Percentiles rank a stretch among this genome's conserved stretches.
These are phyloP conservation scores for Triplophysa siluroides DNA, from an alignment of 2,113 vertebrate species.

Conservation along the genomic window DNA sequence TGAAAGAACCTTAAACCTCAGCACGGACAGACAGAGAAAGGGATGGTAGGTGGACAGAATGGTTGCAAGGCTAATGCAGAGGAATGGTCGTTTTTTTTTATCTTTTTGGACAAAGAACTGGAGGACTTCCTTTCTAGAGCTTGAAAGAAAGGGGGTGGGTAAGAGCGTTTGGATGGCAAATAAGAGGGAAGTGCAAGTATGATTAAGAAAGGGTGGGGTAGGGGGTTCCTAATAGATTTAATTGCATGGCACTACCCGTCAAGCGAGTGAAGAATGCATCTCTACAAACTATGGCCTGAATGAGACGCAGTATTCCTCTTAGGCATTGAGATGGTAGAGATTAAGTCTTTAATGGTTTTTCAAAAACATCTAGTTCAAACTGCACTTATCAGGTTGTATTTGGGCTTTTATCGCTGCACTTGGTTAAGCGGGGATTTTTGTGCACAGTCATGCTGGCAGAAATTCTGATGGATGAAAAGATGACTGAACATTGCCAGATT, in stretches of 20 bases:
- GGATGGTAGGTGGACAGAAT: slow-evolving; percentile 14
- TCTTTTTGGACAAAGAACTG: not conserved
- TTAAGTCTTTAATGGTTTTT: not conserved
- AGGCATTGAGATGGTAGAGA: not conserved
- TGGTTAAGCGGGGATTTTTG: not conserved
- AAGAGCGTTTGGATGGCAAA: not conserved
- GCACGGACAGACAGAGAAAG: not conserved
- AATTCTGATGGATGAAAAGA: not conserved
- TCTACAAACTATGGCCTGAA: not conserved
- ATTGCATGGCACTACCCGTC: not conserved
- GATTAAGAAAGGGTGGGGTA: not conserved
- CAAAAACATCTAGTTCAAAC: not conserved
- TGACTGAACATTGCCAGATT: not conserved
- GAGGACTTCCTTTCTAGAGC: slow-evolving; percentile 3
- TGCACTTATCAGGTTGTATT: slow-evolving; percentile 2
- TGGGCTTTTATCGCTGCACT: not conserved
- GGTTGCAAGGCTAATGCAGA: slow-evolving; percentile 8
- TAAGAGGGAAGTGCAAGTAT: slow-evolving; percentile 19
- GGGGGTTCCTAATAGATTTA: not conserved
- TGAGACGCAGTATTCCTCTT: not conserved
- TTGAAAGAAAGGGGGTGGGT: slow-evolving; percentile 5
- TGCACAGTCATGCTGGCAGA: not conserved
- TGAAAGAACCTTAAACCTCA: not conserved
- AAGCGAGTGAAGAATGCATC: not conserved
- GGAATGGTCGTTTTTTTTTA: slow-evolving; percentile 26